Base-by-base conservation (phyloP, 2,888 invertebrate species). In the Mythimna loreyi region DNA sequence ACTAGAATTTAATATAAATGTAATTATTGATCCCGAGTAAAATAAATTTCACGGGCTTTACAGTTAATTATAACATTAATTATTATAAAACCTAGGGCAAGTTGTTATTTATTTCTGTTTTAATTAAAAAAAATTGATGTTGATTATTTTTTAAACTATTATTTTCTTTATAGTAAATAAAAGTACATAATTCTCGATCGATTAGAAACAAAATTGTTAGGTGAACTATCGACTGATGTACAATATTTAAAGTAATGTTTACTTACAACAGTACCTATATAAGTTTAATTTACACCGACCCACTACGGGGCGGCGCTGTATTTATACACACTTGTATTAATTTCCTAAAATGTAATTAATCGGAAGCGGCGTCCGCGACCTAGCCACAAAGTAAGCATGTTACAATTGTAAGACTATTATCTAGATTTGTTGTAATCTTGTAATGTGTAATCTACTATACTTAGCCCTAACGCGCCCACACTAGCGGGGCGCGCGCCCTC, bases 71-170 rank as follows among this genome's bases (percentile, higher is more conserved):
- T 95, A 95, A 95, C 92, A 94, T 94, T 94, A 95, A 95, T 95
- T 93, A 94, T 93, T 93, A 94, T 93, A 93, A 93, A 93, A 93
- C 89, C 89, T 96, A 96, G 95, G 95, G 93, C 96, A 96, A 96
- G 96, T 96, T 96, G 96, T 96, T 96, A 96, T 96, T 96, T 96
- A 96, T 96, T 96, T 96, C 96, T 96, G 96, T 96, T 96, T 96
- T 96, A 87, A 85, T 81, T 81, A 86, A 87, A 87, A 87, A 81
- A 87, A 81, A 80, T 90, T 92, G 92, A 95, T 95, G 96, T 95
- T 96, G 91, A 95, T 95, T 95, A 95, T 94, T 96, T 93, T 94
- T 95, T 95, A 94, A 95, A 92, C 88, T 90, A 86, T 87, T 86
- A 85, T 92, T 93, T 92, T 92, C 87, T 91, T 92, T 89, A 91